These are phyloP conservation scores for Sycophaga agraensis DNA, from an alignment of 1,140 invertebrate genomes.

Conservation along the genomic window DNA sequence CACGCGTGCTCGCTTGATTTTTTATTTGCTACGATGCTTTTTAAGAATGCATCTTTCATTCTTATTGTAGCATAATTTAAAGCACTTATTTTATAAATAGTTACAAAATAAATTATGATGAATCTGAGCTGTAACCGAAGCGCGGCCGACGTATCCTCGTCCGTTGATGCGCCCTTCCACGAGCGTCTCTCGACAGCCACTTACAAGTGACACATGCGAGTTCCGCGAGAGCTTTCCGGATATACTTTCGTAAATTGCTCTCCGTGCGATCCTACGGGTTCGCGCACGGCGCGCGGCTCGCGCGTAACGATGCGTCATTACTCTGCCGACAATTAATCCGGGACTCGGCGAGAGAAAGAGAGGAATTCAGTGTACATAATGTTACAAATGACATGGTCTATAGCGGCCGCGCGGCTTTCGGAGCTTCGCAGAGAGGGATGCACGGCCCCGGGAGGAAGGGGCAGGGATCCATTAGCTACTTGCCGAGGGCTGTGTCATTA, in stretches of 20 bases:
- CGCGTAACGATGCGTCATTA: conserved; percentile 37
- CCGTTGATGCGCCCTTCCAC: no score
- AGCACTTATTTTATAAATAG: no score
- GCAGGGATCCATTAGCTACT: conserved; percentile 22
- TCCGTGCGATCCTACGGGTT: conserved; percentile 9
- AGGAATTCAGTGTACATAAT: conserved; percentile 29
- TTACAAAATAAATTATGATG: no score
- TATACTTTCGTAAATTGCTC: conserved; percentile 28
- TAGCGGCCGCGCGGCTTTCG: no score
- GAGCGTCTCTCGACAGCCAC: no score
- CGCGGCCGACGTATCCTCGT: no score
- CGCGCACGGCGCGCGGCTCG: conserved; percentile 6
- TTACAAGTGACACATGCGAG: no score
- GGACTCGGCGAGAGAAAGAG: background rate
- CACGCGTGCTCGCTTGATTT: no score
- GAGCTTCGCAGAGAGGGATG: background rate
- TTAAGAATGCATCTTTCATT: no score
- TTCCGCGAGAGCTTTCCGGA: conserved; percentile 6
- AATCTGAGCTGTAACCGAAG: no score
- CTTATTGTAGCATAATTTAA: no score
- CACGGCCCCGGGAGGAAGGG: background rate
- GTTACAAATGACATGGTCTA: conserved; percentile 43
- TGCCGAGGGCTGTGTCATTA: conserved; percentile 22
- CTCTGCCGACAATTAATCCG: conserved; percentile 45
- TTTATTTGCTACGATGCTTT: no score